Conservation (phyloP, 2,888 invertebrate genomes). For the Drosophila lacicola region DNA sequence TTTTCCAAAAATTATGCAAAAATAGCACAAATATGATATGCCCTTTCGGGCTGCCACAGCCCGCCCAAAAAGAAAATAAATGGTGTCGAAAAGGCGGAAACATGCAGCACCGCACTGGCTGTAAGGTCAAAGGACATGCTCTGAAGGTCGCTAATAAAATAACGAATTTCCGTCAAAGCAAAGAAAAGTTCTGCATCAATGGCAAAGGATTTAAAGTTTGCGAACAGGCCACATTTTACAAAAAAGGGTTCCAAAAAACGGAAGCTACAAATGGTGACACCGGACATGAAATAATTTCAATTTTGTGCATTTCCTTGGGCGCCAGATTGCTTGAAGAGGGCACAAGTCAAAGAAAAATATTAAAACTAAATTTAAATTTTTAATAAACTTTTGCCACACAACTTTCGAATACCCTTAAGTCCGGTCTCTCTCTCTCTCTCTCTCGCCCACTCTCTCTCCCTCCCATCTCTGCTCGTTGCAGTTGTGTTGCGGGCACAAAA, state of each 20-base stretch:
- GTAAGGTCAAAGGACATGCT: constrained; percentile 34
- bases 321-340: constrained; percentile 55
- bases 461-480: constrained; percentile 26
- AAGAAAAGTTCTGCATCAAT: constrained; percentile 68
- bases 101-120: constrained; percentile 42
- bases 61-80: constrained; percentile 7
- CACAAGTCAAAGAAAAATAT: constrained; percentile 54
- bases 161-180: constrained; percentile 64
- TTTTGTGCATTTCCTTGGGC: constrained; percentile 76
- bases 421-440: constrained; percentile 2
- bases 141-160: constrained; percentile 54
- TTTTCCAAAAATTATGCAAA: constrained; percentile 48
- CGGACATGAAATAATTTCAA: constrained; percentile 79
- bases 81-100: constrained; percentile 44
- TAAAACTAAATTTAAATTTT: constrained; percentile 80
- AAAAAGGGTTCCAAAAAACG: constrained; percentile 54
- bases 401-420: constrained; percentile 29
- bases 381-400: constrained; percentile 76
- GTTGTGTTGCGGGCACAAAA: constrained; percentile 33
- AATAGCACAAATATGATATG: constrained; percentile 15
- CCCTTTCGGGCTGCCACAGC: neutral
- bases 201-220: constrained; percentile 55
- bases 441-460: neutral
- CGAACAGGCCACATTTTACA: neutral
- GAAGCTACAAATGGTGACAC: constrained; percentile 79